Base-by-base conservation (phyloP, 2,888 invertebrate genomes). In the Chaetoderma sp. region DNA sequence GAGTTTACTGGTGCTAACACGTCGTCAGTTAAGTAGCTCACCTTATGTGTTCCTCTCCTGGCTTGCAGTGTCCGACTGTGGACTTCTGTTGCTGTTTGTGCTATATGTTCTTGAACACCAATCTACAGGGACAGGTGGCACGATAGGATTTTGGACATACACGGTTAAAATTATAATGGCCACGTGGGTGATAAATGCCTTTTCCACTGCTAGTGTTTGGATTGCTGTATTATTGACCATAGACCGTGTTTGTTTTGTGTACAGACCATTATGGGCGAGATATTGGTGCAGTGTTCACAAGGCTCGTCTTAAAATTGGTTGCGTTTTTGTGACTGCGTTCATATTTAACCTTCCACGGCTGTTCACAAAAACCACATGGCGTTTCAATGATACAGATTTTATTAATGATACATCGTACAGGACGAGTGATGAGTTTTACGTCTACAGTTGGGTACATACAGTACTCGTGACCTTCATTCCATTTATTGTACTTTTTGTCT, bases 21-120 rank as follows among this genome's bases (percentile, higher is more conserved):
- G 80, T 44, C 74, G 74, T 23, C 73, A 78, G 59, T 73, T 84
- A 60, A 81, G 79, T 25, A 79, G 81, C 62, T 83, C 83, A 2
- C 83, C 84, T 0, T 84, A 84, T 72, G 80, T 81, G 13, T 82
- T 83, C 67, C 75, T 84, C 10, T 78, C 78, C 2, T 81, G 78
- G n/a, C 74, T 84, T 49, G 82, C 83, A 0, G 69, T 77, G 10
- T 74, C 79, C 0, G 83, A 84, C 62, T 70, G 83, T 27, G 44
- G 71, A 8, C 80, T 79, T n/a, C 72, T 84, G 21, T 49, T 76
- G 1, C 72, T 83, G 25, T 77, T 79, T 8, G 73, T 82, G 55
- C 65, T 78, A n/a, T 76, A 71, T 10, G 54, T 50, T 36, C 45
- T 64, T 36, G 36, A 72, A n/a, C 65, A 65, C n/a, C 55, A 36